phyloP scores from a whole-genome alignment of 2,113 vertebrate species.

The Vireo altiloquus region DNA sequence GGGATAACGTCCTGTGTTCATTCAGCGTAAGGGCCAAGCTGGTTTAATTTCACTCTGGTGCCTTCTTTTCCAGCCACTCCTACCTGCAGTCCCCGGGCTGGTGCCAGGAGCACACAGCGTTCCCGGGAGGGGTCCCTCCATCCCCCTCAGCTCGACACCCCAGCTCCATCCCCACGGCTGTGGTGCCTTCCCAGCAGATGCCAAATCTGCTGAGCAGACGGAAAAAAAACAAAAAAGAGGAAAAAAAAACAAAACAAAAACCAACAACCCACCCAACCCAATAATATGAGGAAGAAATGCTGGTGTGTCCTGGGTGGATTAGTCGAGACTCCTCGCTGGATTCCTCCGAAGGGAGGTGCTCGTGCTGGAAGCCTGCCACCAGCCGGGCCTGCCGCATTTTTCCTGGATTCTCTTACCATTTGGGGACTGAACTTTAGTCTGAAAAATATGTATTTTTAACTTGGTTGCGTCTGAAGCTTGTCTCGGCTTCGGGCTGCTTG shows the following conservation, averaged over 20 bases:
- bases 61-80: not conserved
- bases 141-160: fast-evolving
- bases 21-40: fast-evolving
- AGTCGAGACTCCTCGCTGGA: constrained; percentile 42
- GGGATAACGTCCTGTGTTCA: fast-evolving
- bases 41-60: too few relatives aligned
- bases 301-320: constrained; percentile 60
- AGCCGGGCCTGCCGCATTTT: constrained; percentile 43
- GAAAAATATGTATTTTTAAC: constrained; percentile 35
- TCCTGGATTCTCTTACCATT: constrained; percentile 47
- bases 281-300: constrained; percentile 38
- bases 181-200: not conserved
- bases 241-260: too few relatives aligned
- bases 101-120: not conserved
- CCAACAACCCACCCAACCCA: not conserved
- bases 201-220: constrained; percentile 7
- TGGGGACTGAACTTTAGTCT: constrained; percentile 53
- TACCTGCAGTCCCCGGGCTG: not conserved
- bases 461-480: not conserved
- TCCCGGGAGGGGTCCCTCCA: not conserved
- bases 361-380: not conserved
- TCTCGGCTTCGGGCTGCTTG: not conserved
- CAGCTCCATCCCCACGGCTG: fast-evolving
- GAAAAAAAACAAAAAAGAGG: constrained; percentile 5
- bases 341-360: constrained; percentile 64